Conservation (phyloP, 2,113 vertebrate species). For the Galbula dea region DNA sequence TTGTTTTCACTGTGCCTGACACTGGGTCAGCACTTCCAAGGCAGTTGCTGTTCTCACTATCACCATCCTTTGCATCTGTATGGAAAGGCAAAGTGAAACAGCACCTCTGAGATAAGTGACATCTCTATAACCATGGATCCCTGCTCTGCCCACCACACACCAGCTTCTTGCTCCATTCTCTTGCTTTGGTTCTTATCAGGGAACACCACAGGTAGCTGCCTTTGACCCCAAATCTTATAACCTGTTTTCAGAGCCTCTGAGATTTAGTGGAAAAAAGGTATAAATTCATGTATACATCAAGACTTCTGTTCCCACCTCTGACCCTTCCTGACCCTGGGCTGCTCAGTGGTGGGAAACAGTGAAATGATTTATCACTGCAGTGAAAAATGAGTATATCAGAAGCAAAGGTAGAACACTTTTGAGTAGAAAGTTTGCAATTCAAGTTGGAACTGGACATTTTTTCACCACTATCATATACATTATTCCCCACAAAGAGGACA, state of each 20-base stretch:
- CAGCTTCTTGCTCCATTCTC: background rate
- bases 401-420: background rate
- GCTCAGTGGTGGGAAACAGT: background rate
- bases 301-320: background rate
- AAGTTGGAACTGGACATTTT: background rate
- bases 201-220: background rate
- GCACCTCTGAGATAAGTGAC: background rate
- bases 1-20: background rate
- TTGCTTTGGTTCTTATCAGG: background rate
- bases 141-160: background rate
- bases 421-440: background rate
- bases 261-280: background rate
- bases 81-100: background rate
- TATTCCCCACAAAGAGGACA: background rate
- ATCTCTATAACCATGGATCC: background rate
- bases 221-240: background rate
- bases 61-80: background rate
- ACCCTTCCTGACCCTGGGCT: background rate
- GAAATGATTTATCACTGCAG: background rate
- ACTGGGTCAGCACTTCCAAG: background rate
- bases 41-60: background rate
- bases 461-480: fast-evolving
- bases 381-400: background rate
- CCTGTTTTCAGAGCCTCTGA: background rate
- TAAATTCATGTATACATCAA: background rate